phyloP scores from a whole-genome alignment of 1,140 invertebrate genomes.

The Glossosoma conforme region DNA sequence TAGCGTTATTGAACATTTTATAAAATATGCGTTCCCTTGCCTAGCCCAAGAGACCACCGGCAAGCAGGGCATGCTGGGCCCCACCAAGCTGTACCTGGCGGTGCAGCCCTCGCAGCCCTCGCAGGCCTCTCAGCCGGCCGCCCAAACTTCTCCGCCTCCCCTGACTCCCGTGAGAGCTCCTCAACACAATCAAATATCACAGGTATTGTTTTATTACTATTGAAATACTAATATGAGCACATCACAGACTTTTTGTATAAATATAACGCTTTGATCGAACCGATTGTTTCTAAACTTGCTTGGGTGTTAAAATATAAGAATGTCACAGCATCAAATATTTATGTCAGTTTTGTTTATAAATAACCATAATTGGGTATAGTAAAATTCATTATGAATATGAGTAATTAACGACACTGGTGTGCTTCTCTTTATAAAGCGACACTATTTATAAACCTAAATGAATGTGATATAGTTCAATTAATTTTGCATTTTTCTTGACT shows the following conservation, averaged over 20 bases:
- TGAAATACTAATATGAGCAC: constrained; percentile 12
- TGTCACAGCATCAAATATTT: too few relatives aligned
- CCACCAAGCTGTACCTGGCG: constrained; percentile 78
- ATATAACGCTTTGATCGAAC: too few relatives aligned
- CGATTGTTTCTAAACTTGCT: too few relatives aligned
- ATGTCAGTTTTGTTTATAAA: too few relatives aligned
- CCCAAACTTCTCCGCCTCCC: constrained; percentile 47
- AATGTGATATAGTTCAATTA: too few relatives aligned
- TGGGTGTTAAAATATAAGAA: too few relatives aligned
- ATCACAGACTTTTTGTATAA: not conserved
- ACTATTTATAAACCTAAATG: too few relatives aligned
- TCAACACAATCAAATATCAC: constrained; percentile 34
- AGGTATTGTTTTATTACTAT: constrained; percentile 31
- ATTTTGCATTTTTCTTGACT: too few relatives aligned
- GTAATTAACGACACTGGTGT: too few relatives aligned
- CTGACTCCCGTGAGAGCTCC: constrained; percentile 46
- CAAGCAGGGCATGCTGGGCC: constrained; percentile 74
- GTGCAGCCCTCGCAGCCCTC: constrained; percentile 58
- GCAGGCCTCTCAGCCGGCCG: constrained; percentile 30
- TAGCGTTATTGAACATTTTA: constrained; percentile 1
- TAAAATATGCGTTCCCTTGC: constrained; percentile 21
- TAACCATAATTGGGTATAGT: too few relatives aligned
- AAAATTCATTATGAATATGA: too few relatives aligned
- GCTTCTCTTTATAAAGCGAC: too few relatives aligned
- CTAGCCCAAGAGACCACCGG: constrained; percentile 73